phyloP scores from a whole-genome alignment of 2,797 vertebrate species.

The Huso huso region DNA sequence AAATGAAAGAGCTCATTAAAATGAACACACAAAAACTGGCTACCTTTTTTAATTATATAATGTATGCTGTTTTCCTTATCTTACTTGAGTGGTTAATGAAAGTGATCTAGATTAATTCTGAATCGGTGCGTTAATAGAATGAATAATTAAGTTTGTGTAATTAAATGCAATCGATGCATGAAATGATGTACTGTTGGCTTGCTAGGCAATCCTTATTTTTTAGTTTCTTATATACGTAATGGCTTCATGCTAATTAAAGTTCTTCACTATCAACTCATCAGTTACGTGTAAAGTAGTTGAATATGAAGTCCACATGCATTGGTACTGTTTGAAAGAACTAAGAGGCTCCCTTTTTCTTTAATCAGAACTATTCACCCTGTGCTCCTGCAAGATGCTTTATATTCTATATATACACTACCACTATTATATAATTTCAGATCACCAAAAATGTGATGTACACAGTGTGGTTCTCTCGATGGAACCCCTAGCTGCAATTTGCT shows the following conservation, averaged over 20 bases:
- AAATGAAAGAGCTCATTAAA: conserved; percentile 25
- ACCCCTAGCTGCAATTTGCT: too few species aligned
- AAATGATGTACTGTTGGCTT: conserved; percentile 26
- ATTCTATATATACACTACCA: too few species aligned
- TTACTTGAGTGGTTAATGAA: conserved; percentile 26
- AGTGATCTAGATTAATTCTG: conserved; percentile 29
- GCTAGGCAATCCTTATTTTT: conserved; percentile 19
- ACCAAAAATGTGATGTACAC: too few species aligned
- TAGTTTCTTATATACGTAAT: conserved; percentile 11
- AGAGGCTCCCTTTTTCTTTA: too few species aligned
- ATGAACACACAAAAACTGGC: conserved; percentile 21
- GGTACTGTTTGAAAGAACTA: too few species aligned
- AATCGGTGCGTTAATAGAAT: conserved; percentile 25
- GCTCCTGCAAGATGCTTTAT: too few species aligned
- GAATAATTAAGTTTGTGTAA: conserved; percentile 34
- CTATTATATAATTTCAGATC: too few species aligned
- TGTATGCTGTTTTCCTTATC: conserved; percentile 17
- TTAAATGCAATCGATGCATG: conserved; percentile 34
- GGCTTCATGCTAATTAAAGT: conserved; percentile 21
- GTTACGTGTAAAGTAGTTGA: too few species aligned
- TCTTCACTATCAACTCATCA: conserved; percentile 7
- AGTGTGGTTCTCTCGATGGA: too few species aligned
- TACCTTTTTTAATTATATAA: conserved; percentile 28
- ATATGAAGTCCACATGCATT: too few species aligned
- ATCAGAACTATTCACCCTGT: too few species aligned